A percentile compares a stretch with the other conserved stretches of the same genome.
Evolutionary conservation across 2,113 vertebrate genomes (phyloP).

Genomic region (Peucedramus taeniatus): DNA sequence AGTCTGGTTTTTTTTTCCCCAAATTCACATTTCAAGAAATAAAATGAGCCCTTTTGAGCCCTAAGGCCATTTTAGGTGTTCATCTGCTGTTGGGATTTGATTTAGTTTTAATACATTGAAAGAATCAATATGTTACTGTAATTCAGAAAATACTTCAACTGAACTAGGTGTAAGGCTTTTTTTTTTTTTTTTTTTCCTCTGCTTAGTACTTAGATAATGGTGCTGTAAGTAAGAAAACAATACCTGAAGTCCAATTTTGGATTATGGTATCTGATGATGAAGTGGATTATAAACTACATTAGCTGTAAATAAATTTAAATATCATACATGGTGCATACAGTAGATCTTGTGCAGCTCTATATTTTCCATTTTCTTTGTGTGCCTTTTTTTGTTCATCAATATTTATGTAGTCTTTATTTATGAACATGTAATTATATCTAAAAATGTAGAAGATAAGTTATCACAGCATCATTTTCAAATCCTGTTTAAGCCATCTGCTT

Average conservation of each 20-base stretch:
- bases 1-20: fast-evolving
- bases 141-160: neutral
- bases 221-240: neutral
- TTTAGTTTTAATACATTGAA: neutral
- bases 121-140: neutral
- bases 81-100: neutral
- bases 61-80: neutral
- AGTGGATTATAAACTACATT: neutral
- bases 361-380: neutral
- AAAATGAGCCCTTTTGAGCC: neutral
- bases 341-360: neutral
- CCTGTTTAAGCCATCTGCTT: neutral
- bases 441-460: neutral
- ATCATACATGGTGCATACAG: neutral
- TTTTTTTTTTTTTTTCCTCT: neutral
- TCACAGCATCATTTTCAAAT: neutral
- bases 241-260: neutral
- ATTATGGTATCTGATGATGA: neutral
- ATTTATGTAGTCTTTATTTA: neutral
- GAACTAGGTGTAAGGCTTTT: neutral
- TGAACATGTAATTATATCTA: neutral
- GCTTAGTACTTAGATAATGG: neutral
- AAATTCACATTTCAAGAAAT: neutral
- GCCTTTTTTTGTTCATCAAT: neutral
- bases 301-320: neutral